A percentile compares a stretch with the other conserved stretches of the same genome.
phyloP scores from a whole-genome alignment of 2,797 vertebrate genomes.

The Lacerta bilineata region DNA sequence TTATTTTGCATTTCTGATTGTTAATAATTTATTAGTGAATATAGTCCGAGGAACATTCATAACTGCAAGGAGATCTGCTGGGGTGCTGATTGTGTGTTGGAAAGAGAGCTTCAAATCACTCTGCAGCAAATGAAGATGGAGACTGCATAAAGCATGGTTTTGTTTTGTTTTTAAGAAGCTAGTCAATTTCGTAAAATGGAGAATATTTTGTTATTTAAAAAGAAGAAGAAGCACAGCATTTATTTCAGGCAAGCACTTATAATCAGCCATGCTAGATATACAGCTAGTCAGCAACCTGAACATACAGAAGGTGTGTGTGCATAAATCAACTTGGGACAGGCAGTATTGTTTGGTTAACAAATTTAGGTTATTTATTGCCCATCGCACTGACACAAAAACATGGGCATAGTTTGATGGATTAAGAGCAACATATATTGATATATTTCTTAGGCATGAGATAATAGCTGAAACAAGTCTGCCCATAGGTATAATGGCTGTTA shows the following conservation, averaged over 20 bases:
- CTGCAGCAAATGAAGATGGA: background rate
- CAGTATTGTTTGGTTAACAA: background rate
- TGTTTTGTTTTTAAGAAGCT: background rate
- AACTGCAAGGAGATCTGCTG: background rate
- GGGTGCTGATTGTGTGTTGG: background rate
- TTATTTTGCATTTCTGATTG: background rate
- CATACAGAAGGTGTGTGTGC: background rate
- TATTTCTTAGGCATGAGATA: background rate
- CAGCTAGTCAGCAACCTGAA: background rate
- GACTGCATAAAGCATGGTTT: background rate
- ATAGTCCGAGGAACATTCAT: background rate
- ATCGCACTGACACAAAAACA: background rate
- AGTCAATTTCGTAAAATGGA: background rate
- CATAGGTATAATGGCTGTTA: background rate
- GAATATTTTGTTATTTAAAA: rapidly evolving
- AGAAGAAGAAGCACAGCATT: background rate
- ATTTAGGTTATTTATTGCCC: background rate
- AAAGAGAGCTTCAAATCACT: background rate
- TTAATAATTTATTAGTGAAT: slow-evolving; percentile 8
- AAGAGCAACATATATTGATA: background rate
- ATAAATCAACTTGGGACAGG: rapidly evolving
- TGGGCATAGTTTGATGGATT: background rate
- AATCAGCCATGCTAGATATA: slow-evolving; percentile 14
- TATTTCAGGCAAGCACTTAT: rapidly evolving
- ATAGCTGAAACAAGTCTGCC: background rate